Base-by-base conservation (phyloP, 2,888 invertebrate species). In the Thymelicus sylvestris region DNA sequence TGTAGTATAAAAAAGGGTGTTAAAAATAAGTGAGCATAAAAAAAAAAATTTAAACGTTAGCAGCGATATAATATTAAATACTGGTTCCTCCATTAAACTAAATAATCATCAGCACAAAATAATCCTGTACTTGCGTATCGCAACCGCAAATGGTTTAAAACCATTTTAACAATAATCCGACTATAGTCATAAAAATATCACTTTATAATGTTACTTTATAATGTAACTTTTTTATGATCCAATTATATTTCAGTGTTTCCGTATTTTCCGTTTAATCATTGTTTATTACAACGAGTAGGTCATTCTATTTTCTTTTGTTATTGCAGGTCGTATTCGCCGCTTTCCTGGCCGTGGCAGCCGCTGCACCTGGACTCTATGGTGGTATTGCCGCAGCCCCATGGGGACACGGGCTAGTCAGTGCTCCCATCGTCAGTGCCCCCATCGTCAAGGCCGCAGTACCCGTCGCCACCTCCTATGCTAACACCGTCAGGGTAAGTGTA, bases 401-500 rank as follows among this genome's bases (percentile, higher is more conserved):
- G 63, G 86, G 78, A 2, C 74, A 75, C 48, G 73, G 73, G 10
- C 8, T 66, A 13, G 82, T 93, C n/a, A 89, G 83, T 57, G 85
- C 85, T 59, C 83, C 86, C 66, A 79, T 89, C 39, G 83, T 89
- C 73, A 88, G 91, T 77, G 89, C 92, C 69, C 88, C 89, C 24
- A 89, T 94, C 41, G 93, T 94, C 61, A 92, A 94, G 77, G 83
- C 93, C 70, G 94, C 93, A 48, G 87, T 94, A 2, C 95, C 95
- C 57, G 93, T 95, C 38, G 95, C 95, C 76, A 95, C 95, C 77
- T 95, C 95, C 76, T 96, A 95, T 84, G 94, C 95, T 78, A 95
- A 95, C 91, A 94, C 95, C 76, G 94, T 95, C 89, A 95, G 95
- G 88, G 95, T 95, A 83, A 82, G 89, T 70, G 19, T 52, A 44